Evolutionary conservation across 2,797 vertebrate genomes (phyloP).

Genomic region (Lutjanus argentimaculatus): DNA sequence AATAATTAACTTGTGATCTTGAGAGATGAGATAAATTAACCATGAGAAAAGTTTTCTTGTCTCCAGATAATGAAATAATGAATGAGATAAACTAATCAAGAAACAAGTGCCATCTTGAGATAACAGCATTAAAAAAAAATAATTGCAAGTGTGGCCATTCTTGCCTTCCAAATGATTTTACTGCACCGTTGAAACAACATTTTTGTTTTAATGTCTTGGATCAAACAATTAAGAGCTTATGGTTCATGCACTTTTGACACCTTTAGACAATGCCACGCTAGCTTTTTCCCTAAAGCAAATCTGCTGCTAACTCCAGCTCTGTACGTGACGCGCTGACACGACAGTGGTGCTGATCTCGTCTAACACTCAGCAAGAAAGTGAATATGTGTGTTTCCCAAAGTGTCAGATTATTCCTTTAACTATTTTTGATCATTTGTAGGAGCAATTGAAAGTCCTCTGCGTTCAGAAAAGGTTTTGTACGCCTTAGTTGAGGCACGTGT

Average conservation of each 20-base stretch:
- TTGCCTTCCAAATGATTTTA: too few relatives aligned
- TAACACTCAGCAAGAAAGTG: neutral
- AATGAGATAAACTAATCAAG: too few relatives aligned
- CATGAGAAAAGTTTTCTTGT: too few relatives aligned
- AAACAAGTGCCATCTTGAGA: too few relatives aligned
- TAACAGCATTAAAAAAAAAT: too few relatives aligned
- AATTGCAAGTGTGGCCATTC: too few relatives aligned
- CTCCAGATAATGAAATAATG: too few relatives aligned
- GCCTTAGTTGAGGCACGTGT: slow-evolving; percentile 5
- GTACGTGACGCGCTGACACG: neutral
- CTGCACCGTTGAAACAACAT: neutral
- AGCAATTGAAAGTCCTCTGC: neutral
- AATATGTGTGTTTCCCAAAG: neutral
- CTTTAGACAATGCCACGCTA: slow-evolving; percentile 3
- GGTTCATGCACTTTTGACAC: neutral
- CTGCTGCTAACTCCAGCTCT: neutral
- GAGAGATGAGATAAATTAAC: too few relatives aligned
- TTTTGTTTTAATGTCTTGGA: neutral
- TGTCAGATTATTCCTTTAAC: neutral
- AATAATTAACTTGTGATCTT: too few relatives aligned
- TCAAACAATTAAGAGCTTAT: neutral
- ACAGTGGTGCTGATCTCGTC: neutral
- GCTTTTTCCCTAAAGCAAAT: too few relatives aligned
- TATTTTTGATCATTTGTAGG: neutral
- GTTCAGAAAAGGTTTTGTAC: neutral